Conservation (phyloP, 2,113 vertebrate species). For the Plecotus auritus region DNA sequence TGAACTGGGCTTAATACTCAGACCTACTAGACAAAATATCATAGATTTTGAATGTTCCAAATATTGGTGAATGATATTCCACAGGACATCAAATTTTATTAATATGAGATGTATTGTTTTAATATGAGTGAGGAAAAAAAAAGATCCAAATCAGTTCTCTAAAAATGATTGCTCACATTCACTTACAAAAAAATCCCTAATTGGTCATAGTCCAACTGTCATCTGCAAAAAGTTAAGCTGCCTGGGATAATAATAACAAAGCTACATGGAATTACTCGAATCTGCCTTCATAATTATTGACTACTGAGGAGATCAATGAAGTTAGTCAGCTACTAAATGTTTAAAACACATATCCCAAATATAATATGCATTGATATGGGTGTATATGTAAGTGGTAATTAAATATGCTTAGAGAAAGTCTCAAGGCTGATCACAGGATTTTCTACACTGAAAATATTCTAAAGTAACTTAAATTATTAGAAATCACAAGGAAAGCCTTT, state of each 20-base stretch:
- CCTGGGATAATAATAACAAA: not conserved
- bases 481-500: not conserved
- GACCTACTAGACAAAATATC: not conserved
- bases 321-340: not conserved
- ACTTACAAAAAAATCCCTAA: not conserved
- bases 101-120: conserved; percentile 73
- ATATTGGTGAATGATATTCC: not conserved
- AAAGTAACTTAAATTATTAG: not conserved
- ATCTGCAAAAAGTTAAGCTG: not conserved
- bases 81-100: conserved; percentile 53
- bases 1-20: conserved; percentile 78
- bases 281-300: not conserved
- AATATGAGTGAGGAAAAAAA: not conserved
- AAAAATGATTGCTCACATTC: not conserved
- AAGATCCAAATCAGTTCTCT: not conserved
- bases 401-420: not conserved
- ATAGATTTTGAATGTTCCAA: conserved; percentile 28
- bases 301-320: not conserved
- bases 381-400: not conserved
- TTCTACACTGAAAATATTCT: not conserved
- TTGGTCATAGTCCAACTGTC: not conserved
- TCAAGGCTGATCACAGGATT: not conserved
- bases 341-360: not conserved
- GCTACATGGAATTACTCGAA: not conserved
- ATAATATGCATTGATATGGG: not conserved